Evolutionary conservation across 2,888 invertebrate species (phyloP).

Genomic region (Lacanobia wlatinum): DNA sequence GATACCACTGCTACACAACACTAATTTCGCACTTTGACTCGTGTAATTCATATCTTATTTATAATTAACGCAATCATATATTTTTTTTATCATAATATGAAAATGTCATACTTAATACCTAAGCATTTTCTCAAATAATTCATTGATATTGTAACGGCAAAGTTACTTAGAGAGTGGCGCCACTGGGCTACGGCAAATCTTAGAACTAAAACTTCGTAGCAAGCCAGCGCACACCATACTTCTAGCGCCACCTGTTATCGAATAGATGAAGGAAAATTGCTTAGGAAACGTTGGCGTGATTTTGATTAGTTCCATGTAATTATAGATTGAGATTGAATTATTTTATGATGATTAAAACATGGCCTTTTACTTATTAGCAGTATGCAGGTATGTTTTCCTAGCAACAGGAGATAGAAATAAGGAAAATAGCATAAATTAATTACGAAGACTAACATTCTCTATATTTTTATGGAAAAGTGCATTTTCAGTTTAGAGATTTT

Average conservation of each 20-base stretch:
- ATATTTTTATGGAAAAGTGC: not conserved
- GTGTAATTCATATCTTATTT: conserved; percentile 9
- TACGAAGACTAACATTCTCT: not conserved
- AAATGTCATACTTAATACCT: too few species aligned
- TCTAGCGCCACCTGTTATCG: conserved; percentile 85
- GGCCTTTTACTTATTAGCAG: not conserved
- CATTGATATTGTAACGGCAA: not conserved
- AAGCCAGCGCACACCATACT: conserved; percentile 59
- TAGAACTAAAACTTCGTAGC: conserved; percentile 72
- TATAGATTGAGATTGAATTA: not conserved
- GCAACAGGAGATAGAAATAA: not conserved
- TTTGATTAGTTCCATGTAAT: not conserved
- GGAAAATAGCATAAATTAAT: not conserved
- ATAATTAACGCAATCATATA: not conserved
- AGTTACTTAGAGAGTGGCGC: conserved; percentile 68
- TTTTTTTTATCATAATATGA: not conserved
- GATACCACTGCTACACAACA: conserved; percentile 59
- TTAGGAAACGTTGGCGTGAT: not conserved
- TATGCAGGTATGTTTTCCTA: not conserved
- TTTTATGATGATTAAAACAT: not conserved
- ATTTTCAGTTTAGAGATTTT: not conserved
- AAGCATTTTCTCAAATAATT: not conserved
- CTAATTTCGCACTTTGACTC: conserved; percentile 24
- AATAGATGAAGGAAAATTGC: conserved; percentile 75
- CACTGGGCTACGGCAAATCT: conserved; percentile 67